These are phyloP conservation scores for Sialis fuliginosa DNA, from an alignment of 2,888 invertebrate genomes.

Conservation along the genomic window DNA sequence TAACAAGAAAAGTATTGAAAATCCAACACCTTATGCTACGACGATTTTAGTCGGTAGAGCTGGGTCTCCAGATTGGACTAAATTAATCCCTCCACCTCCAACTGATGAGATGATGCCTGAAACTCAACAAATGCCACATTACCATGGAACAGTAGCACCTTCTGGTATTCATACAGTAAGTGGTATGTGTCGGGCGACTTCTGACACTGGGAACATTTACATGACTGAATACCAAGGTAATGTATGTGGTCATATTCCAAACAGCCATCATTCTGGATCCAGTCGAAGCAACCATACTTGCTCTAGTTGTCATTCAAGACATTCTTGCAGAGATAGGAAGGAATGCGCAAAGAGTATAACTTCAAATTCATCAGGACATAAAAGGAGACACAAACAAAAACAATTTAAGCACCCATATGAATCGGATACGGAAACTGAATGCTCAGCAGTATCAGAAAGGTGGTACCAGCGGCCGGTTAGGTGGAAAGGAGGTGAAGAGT, in stretches of 20 bases:
- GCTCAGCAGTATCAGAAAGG: conserved; percentile 13
- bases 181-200: neutral
- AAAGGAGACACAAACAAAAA: neutral
- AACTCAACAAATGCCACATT: conserved; percentile 15
- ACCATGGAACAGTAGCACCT: conserved; percentile 17
- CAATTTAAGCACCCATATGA: neutral
- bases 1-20: conserved; percentile 44
- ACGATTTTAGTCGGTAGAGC: conserved; percentile 42
- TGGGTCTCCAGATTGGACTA: conserved; percentile 34
- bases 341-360: neutral
- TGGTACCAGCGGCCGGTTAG: conserved; percentile 17
- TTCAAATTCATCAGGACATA: neutral
- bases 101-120: conserved; percentile 34
- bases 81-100: conserved; percentile 39
- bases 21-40: conserved; percentile 56
- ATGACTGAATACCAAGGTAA: neutral
- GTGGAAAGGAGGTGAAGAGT: conserved; percentile 22
- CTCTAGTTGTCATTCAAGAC: neutral
- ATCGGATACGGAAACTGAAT: neutral
- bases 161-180: conserved; percentile 9
- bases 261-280: neutral
- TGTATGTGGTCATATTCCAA: neutral
- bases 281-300: neutral
- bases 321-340: neutral
- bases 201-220: neutral